These are phyloP conservation scores for Phaethon lepturus DNA, from an alignment of 2,113 vertebrate genomes.

Conservation along the genomic window DNA sequence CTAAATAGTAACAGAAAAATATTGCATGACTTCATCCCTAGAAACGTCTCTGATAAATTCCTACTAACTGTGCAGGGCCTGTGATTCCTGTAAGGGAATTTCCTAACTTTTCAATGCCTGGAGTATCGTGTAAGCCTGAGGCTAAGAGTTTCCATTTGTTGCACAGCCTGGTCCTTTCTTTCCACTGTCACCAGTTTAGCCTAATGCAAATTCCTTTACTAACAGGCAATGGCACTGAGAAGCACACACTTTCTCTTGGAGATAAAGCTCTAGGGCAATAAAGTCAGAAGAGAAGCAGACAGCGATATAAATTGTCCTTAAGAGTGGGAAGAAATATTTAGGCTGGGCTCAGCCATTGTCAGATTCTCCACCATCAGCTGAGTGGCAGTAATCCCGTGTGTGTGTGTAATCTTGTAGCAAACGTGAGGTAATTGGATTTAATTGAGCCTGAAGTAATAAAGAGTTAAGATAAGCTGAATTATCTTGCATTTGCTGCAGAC, in stretches of 20 bases:
- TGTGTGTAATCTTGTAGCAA: not conserved
- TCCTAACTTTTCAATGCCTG: not conserved
- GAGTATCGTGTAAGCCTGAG: not conserved
- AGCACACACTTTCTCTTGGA: not conserved
- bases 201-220: not conserved
- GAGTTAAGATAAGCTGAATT: slow-evolving; percentile 25
- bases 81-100: not conserved
- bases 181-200: not conserved
- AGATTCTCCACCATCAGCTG: not conserved
- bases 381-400: not conserved
- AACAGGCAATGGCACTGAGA: not conserved
- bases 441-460: slow-evolving; percentile 35
- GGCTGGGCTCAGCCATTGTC: not conserved
- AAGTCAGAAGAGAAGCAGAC: not conserved
- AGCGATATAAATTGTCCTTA: not conserved
- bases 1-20: not conserved
- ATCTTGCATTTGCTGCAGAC: slow-evolving; percentile 11
- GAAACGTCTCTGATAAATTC: not conserved
- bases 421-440: slow-evolving; percentile 51
- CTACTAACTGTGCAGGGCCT: not conserved
- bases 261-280: not conserved
- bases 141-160: not conserved
- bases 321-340: not conserved
- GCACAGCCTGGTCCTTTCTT: not conserved
- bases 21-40: not conserved